Base-by-base conservation (phyloP, 2,113 vertebrate species). In the Panthera tigris region DNA sequence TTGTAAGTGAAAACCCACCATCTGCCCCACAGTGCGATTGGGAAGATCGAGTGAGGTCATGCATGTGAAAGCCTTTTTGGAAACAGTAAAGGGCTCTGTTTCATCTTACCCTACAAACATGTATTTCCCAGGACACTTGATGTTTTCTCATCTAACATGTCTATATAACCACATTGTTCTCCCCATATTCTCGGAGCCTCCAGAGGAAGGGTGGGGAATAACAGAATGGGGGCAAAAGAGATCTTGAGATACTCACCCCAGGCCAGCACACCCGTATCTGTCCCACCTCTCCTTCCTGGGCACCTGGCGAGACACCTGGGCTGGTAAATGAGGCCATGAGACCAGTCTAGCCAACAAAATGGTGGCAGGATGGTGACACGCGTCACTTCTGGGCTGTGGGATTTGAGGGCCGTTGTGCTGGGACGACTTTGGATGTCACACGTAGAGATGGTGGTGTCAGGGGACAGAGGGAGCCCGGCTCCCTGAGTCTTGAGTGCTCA, bases 281-380 rank as follows among this genome's bases (percentile, higher is more conserved):
- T 45, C 19, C 9, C 21, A 3, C 4, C 19, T 13, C 19, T 33
- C 48, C 25, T 66, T n/a, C 16, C 36, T 12, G 50, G 33, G 9
- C n/a, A 15, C 0, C 0, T 23, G n/a, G 73, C 48, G 41, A 81
- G 68, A 61, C 4, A 1, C 27, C 65, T 1, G 10, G 4, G n/a
- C 55, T 61, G 8, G 48, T 2, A 33, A 3, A 1, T 4, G 31
- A 65, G 45, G 19, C 45, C 0, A 0, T 2, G 48, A 81, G 57
- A 66, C 61, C 18, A 3, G 13, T 29, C 21, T 36, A 48, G 33
- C 36, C 36, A 18, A 27, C 5, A 27, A 50, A 68, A 65, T 12
- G 29, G 27, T 4, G 36, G 1, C 65, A 65, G 45, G 55, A 48
- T 0, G 15, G 25, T 0, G 25, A 25, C 41, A 12, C 0, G 31